These are phyloP conservation scores for Agonopterix heracliana DNA, from an alignment of 2,888 invertebrate genomes.

Conservation along the genomic window DNA sequence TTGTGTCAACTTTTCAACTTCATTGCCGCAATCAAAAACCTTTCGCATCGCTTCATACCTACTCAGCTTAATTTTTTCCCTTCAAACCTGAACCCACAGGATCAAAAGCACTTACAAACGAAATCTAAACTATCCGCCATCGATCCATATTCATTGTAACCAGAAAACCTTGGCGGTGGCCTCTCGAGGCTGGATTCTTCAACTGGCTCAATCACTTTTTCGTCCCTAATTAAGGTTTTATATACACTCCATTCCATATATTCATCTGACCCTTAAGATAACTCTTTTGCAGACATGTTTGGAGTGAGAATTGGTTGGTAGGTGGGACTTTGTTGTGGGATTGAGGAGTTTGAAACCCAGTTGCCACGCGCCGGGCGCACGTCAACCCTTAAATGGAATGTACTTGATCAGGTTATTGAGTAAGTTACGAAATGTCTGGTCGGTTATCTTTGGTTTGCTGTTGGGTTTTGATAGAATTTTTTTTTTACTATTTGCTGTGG, in stretches of 20 bases:
- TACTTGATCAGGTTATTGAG: slow-evolving; percentile 10
- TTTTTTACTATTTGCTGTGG: too few relatives aligned
- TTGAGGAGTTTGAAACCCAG: slow-evolving; percentile 25
- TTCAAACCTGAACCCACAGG: neutral
- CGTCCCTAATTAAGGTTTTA: slow-evolving; percentile 56
- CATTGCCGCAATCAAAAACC: too few relatives aligned
- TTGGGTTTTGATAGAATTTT: too few relatives aligned
- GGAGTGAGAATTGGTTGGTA: too few relatives aligned
- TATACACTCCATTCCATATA: slow-evolving; percentile 19
- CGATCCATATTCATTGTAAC: slow-evolving; percentile 56
- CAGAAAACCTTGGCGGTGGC: slow-evolving; percentile 59
- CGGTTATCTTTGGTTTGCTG: too few relatives aligned
- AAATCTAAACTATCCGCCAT: slow-evolving; percentile 51
- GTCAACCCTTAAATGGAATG: slow-evolving; percentile 44
- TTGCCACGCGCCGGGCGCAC: slow-evolving; percentile 61
- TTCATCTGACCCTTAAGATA: too few relatives aligned
- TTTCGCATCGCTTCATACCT: too few relatives aligned
- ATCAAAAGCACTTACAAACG: slow-evolving; percentile 6
- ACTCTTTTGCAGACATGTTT: too few relatives aligned
- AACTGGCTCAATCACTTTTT: slow-evolving; percentile 49
- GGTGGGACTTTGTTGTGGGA: too few relatives aligned
- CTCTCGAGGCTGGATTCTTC: slow-evolving; percentile 50
- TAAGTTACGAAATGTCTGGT: slow-evolving; percentile 9
- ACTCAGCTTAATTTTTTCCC: too few relatives aligned
- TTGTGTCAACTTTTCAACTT: too few relatives aligned